Conservation (phyloP, 2,113 vertebrate species). For the Heterochromis multidens region DNA sequence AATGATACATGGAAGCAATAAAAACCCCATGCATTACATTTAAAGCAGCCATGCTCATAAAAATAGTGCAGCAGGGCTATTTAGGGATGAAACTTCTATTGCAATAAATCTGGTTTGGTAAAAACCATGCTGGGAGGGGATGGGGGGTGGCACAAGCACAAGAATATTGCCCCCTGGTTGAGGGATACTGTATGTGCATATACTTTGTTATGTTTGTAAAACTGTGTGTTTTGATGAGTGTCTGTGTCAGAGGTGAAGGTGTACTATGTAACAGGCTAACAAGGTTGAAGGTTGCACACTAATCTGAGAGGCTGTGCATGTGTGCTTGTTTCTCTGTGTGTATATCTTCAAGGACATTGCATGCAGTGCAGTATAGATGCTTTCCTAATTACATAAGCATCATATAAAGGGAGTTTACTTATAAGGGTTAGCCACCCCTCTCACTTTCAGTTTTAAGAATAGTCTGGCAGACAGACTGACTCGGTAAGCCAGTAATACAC, state of each 20-base stretch:
- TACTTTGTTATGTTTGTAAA: neutral
- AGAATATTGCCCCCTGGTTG: neutral
- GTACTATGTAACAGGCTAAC: neutral
- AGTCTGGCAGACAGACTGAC: constrained; percentile 9
- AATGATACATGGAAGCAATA: neutral
- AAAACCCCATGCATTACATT: neutral
- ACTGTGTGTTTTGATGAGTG: neutral
- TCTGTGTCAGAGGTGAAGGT: neutral
- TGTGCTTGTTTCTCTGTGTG: neutral
- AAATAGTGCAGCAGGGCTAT: neutral
- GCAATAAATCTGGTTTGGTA: neutral
- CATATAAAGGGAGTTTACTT: neutral
- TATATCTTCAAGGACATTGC: neutral
- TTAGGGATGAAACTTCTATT: neutral
- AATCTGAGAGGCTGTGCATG: neutral
- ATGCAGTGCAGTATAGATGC: neutral
- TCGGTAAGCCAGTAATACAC: constrained; percentile 8
- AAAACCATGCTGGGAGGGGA: neutral
- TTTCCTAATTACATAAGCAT: constrained; percentile 9
- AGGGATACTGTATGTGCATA: neutral
- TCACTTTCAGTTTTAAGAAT: neutral
- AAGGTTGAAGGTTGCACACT: neutral
- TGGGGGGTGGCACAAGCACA: neutral
- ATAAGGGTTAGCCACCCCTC: neutral
- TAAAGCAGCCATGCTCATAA: neutral